Base-by-base conservation (phyloP, 2,797 vertebrate species). In the Propithecus perrieri region DNA sequence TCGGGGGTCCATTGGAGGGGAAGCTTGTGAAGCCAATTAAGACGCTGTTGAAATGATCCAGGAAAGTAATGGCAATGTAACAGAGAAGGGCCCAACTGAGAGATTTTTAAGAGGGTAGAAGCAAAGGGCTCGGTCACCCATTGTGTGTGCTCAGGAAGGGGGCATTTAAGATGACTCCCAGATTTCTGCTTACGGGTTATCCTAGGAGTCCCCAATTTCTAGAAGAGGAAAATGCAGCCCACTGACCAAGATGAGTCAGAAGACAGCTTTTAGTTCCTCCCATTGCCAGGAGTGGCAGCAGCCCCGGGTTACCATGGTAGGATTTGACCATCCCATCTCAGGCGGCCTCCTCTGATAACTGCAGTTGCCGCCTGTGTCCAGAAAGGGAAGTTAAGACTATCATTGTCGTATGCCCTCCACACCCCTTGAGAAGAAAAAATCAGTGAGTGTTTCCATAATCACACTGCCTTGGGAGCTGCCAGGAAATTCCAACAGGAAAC, bases 401-500 rank as follows among this genome's bases (percentile, higher is more conserved):
- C 89, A 35, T 43, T 71, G 48, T 48, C 78, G 24, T 80, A 10
- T 81, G 94, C 43, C 85, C 79, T 65, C 93, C 35, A 50, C 76
- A 33, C 53, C 89, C 18, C 13, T 2, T 28, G 48, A 63, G 83
- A 94, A 79, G 75, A 91, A 81, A 74, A 61, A 81, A 78, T 22
- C 76, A n/a, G 72, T 33, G 89, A 85, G 91, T 84, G 89, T 97
- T 97, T 96, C 96, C 63, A 86, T 84, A 84, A 89, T 89, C 96
- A 81, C 84, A 81, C 91, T 55, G 94, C 55, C 85, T 91, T 57
- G 89, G 94, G 97, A 96, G 93, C 89, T 80, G 95, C 75, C 97
- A 96, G 97, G 94, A 97, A 97, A 95, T 94, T 89, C 96, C 92
- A 91, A 35, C 89, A 96, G 97, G 94, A 97, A 97, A 97, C 86